A percentile compares a stretch with the other conserved stretches of the same genome.
Conservation (phyloP, 2,797 vertebrate genomes). For the Amblyopsis hoosieri region DNA sequence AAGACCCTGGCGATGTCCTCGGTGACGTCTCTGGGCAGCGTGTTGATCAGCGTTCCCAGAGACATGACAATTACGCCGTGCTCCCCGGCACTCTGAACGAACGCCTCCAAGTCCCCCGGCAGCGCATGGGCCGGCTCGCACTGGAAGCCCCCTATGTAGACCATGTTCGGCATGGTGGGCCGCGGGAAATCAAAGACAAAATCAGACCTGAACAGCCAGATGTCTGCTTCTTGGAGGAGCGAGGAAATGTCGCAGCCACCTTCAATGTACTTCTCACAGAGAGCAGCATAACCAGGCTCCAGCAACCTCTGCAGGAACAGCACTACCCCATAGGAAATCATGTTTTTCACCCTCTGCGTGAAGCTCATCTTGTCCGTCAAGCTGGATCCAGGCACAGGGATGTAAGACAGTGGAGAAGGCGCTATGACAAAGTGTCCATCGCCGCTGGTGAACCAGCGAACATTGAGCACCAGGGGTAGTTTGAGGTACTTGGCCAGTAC, state of each 20-base stretch:
- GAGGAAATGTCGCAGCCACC: conserved; percentile 61
- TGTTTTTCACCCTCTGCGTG: conserved; percentile 68
- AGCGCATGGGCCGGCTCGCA: too few species aligned
- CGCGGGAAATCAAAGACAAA: too few species aligned
- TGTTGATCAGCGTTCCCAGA: conserved; percentile 63
- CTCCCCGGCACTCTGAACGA: too few species aligned
- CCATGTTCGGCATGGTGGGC: too few species aligned
- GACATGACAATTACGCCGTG: conserved; percentile 80
- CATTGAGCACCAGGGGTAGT: conserved; percentile 34
- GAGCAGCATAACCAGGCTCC: conserved; percentile 44
- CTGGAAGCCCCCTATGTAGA: too few species aligned
- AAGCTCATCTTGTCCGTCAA: conserved; percentile 60
- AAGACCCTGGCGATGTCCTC: conserved; percentile 65
- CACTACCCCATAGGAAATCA: conserved; percentile 50
- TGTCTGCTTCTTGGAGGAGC: conserved; percentile 61
- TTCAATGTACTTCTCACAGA: conserved; percentile 68
- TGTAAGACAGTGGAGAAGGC: conserved; percentile 74
- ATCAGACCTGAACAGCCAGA: too few species aligned
- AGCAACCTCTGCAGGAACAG: conserved; percentile 52
- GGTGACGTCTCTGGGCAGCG: conserved; percentile 50
- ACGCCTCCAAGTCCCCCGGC: too few species aligned
- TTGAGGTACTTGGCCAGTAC: too few species aligned
- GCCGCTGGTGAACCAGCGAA: conserved; percentile 68
- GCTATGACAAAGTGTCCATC: conserved; percentile 73
- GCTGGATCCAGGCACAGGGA: conserved; percentile 63